Base-by-base conservation (phyloP, 2,113 vertebrate genomes). In the Eptesicus fuscus region DNA sequence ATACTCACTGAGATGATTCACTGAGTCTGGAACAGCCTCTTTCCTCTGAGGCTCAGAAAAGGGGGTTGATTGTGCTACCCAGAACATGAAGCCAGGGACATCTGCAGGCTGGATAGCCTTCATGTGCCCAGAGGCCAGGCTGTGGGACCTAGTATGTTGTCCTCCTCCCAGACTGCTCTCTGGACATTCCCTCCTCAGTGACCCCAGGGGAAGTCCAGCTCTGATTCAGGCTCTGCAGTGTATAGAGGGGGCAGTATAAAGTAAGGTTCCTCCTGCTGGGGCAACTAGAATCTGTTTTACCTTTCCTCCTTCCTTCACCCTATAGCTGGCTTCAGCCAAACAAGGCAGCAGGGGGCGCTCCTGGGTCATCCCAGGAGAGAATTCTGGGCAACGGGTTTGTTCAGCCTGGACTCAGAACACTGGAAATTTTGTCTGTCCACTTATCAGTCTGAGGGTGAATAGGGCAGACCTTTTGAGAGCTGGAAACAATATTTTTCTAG, bases 271-370 rank as follows among this genome's bases (percentile, higher is more conserved):
- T 65, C 56, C 11, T 49, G 91, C 11, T 9, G 37, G 7, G 47
- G 20, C 22, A 63, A 28, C n/a, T 85, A 63, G 82, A 93, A 61
- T 49, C 65, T 53, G 3, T 69, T 71, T 65, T 22, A 88, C 35
- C 44, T 1, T 37, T 17, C 40, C 79, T 69, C 32, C 35, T 83
- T 63, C 35, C 40, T 44, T 9, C 18, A 16, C 37, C 59, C 12
- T 10, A 17, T 2, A 44, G n/a, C 23, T 70, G 73, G 67, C 49
- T 78, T 90, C 83, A 59, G 76, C 18, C 5, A 93, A 94, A 59
- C 14, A 20, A 53, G 71, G 47, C 96, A 96, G 88, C 88, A 97
- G 97, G 92, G 95, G 96, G 95, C 17, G 69, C 93, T 96, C 96
- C 71, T 88, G 78, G 63, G 97, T 92, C 90, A 95, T 61, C 88